Evolutionary conservation across 1,140 invertebrate species (phyloP), one percentile per base, ranked within the genome.

Genomic region (Heliconius hermathena): DNA sequence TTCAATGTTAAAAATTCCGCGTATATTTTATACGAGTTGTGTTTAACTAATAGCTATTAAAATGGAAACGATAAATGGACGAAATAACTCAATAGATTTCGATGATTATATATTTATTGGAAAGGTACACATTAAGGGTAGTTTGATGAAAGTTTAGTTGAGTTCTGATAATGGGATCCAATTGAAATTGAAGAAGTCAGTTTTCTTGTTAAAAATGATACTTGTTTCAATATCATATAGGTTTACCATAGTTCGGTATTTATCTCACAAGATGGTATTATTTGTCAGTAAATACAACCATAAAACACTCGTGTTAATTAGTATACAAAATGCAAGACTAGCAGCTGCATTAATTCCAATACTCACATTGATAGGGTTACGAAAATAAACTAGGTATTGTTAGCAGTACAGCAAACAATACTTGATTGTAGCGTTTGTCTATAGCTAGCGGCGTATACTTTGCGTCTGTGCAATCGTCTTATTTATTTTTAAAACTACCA

Each of bases 401-500:
- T 81, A 74, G 54, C 52, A 71, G 33, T 60, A 54, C 70, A 20
- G 60, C 85, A 71, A 82, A 87, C 88, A 88, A 90, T 89, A 78
- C 82, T 52, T 73, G 82, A 88, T 89, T 87, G 85, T 88, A 36
- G 41, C 18, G 41, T 78, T 66, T 18, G 74, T 76, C 29, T 76
- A 76, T 76, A 80, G 74, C 29, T 60, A 73, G 33, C 38, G 77
- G 84, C 82, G 84, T 84, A 85, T 85, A 81, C 80, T 73, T n/a
- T 87, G 85, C 88, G 88, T 86, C 80, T 89, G 77, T 85, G 85
- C 90, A 91, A 89, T 94, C 89, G 89, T 84, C 83, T 89, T 84
- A 87, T 92, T 91, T 94, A 91, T 92, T 93, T 93, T 88, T 92
- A 90, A 88, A 89, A 82, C 83, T 81, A 80, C 81, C 88, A 85